Evolutionary conservation across 2,797 vertebrate species (phyloP).

Genomic region (Sebastes minor): DNA sequence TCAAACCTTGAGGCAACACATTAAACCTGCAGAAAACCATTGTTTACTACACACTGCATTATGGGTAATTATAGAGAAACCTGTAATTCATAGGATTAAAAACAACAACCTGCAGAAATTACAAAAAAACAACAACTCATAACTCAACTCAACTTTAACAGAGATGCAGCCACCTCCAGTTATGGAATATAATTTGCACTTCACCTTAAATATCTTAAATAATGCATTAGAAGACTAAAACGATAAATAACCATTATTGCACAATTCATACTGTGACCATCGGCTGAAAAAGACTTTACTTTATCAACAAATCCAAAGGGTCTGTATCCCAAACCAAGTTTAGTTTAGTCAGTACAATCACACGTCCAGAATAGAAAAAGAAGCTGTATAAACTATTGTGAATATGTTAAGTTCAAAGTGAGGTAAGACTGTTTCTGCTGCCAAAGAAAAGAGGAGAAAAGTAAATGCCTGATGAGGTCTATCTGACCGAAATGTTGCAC

Average conservation of each 20-base stretch:
- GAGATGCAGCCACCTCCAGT: no score
- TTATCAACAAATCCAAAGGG: neutral
- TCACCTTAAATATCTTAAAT: neutral
- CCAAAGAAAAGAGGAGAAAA: neutral
- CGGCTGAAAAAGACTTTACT: neutral
- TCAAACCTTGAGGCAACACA: no score
- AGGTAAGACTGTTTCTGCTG: neutral
- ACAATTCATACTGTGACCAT: neutral
- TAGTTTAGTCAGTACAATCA: neutral
- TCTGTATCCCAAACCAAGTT: neutral
- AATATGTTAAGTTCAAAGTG: neutral
- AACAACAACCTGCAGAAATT: no score
- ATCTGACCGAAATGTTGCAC: neutral
- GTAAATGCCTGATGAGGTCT: neutral
- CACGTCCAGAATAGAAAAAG: neutral
- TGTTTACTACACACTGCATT: no score
- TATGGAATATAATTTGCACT: no score
- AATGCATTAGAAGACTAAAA: neutral
- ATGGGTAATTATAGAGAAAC: no score
- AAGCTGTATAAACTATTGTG: neutral
- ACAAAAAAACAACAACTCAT: no score
- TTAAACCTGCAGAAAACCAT: no score
- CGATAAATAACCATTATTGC: no score
- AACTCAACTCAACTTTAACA: no score
- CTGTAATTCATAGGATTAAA: no score